A percentile compares a stretch with the other conserved stretches of the same genome.
Conservation (phyloP, 2,888 invertebrate genomes). For the Mongoloraphidia duomilia region DNA sequence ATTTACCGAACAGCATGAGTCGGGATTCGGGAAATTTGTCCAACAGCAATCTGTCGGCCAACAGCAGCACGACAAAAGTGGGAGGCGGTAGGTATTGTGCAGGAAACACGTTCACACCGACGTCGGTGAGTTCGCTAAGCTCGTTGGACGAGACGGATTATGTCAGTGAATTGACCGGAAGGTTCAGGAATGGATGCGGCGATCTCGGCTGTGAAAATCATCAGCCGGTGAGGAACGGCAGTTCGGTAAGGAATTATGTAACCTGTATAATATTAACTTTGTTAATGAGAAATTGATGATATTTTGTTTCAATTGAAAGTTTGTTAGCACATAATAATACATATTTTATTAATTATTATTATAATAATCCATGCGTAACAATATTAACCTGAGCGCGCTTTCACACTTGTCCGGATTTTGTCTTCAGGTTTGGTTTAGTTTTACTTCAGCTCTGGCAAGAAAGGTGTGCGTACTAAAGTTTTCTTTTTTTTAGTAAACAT, state of each 20-base stretch:
- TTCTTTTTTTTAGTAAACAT: too few relatives aligned
- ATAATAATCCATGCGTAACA: too few relatives aligned
- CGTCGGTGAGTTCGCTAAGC: conserved; percentile 29
- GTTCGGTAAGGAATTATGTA: background rate
- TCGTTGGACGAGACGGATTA: conserved; percentile 30
- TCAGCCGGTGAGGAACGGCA: background rate
- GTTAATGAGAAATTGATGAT: too few relatives aligned
- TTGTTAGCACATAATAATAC: too few relatives aligned
- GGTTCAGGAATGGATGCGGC: conserved; percentile 23
- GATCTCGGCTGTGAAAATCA: conserved; percentile 15
- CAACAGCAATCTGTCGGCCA: conserved; percentile 24
- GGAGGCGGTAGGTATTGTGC: background rate
- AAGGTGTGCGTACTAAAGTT: too few relatives aligned
- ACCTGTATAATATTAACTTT: too few relatives aligned
- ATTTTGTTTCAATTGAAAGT: too few relatives aligned
- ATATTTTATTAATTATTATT: too few relatives aligned
- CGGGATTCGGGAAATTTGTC: conserved; percentile 28
- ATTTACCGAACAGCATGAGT: conserved; percentile 16
- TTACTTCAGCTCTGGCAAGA: too few relatives aligned
- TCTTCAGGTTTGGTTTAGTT: too few relatives aligned
- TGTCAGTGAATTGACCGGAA: conserved; percentile 21
- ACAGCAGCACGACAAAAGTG: background rate
- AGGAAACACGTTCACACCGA: conserved; percentile 26
- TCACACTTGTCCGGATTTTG: too few relatives aligned
- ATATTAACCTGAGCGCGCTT: too few relatives aligned